A percentile compares a stretch with the other conserved stretches of the same genome.
Evolutionary conservation across 2,113 vertebrate genomes (phyloP).

Genomic region (Paradoxurus hermaphroditus): DNA sequence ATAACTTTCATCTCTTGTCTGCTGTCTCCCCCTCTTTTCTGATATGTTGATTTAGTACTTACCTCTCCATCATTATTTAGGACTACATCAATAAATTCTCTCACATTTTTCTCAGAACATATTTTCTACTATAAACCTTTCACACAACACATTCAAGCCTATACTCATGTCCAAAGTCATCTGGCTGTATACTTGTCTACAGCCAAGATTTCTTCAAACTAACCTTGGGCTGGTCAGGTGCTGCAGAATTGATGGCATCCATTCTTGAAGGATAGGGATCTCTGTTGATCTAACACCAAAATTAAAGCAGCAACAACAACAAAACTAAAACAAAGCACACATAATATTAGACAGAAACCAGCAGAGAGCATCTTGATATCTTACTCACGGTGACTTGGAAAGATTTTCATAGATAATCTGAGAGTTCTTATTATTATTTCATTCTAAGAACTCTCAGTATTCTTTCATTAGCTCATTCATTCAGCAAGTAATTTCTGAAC

Average conservation of each 20-base stretch:
- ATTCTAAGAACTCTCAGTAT: background rate
- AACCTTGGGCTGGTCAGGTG: background rate
- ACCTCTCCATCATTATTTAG: background rate
- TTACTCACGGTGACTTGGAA: background rate
- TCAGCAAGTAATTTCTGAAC: background rate
- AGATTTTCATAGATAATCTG: background rate
- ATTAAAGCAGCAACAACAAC: background rate
- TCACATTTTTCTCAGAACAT: background rate
- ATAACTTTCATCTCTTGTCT: background rate
- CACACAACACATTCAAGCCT: background rate
- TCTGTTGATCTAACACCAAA: background rate
- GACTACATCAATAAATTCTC: background rate
- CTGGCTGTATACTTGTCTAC: background rate
- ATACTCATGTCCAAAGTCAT: background rate
- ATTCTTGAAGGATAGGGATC: background rate
- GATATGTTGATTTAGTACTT: background rate
- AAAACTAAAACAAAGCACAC: background rate
- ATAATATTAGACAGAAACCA: background rate
- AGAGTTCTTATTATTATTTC: background rate
- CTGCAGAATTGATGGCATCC: background rate
- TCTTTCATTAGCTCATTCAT: background rate
- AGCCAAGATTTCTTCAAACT: background rate
- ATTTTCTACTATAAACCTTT: background rate
- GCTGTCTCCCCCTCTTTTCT: background rate
- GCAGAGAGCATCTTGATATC: background rate